phyloP scores from a whole-genome alignment of 2,888 invertebrate genomes.

The Drosophila flavopinicola region DNA sequence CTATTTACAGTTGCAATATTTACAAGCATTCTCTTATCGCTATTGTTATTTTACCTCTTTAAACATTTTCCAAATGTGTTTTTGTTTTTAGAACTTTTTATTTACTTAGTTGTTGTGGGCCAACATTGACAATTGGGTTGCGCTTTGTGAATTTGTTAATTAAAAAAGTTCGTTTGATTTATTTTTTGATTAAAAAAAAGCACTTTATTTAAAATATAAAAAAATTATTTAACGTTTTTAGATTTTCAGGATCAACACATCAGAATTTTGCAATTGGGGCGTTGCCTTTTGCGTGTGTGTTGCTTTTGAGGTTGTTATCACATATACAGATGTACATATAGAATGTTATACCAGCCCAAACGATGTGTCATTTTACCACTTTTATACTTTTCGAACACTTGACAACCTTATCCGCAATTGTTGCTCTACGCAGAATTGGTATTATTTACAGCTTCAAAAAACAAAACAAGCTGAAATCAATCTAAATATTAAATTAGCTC shows the following conservation, averaged over 20 bases:
- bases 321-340: background rate
- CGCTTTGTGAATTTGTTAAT: constrained; percentile 33
- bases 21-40: constrained; percentile 20
- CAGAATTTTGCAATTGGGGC: too few relatives aligned
- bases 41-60: constrained; percentile 1
- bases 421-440: too few relatives aligned
- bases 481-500: too few relatives aligned
- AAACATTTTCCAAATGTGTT: constrained; percentile 7
- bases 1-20: constrained; percentile 2
- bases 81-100: background rate
- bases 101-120: constrained; percentile 2
- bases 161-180: constrained; percentile 11
- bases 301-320: background rate
- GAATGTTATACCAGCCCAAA: background rate
- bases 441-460: too few relatives aligned
- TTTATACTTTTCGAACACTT: background rate
- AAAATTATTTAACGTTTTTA: background rate
- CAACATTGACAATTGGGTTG: constrained; percentile 33
- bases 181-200: too few relatives aligned
- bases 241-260: too few relatives aligned
- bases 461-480: too few relatives aligned
- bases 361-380: constrained; percentile 16
- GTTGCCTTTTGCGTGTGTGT: too few relatives aligned
- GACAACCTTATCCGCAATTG: too few relatives aligned
- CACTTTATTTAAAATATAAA: too few relatives aligned